Percentiles rank a stretch among this genome's conserved stretches.
These are phyloP conservation scores for Dryocosmus kuriphilus DNA, from an alignment of 2,888 invertebrate genomes.

Conservation along the genomic window DNA sequence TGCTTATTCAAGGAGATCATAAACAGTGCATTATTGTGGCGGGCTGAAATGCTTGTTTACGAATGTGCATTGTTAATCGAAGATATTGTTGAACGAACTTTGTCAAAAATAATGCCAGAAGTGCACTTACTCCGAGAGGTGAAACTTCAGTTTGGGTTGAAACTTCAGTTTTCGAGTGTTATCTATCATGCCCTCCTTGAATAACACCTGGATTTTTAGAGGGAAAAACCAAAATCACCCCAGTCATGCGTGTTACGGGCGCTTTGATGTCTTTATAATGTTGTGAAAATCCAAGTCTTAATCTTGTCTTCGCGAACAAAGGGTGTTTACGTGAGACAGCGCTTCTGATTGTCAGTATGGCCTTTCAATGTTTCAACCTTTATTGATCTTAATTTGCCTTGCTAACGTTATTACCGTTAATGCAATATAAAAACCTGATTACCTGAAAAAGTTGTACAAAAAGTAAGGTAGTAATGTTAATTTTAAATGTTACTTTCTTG, in stretches of 20 bases:
- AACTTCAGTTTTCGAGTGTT: not conserved
- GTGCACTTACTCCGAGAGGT: not conserved
- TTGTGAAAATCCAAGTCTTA: not conserved
- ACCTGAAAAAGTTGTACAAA: not conserved
- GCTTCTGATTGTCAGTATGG: not conserved
- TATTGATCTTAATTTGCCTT: not conserved
- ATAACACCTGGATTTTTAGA: not conserved
- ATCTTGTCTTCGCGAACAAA: not conserved
- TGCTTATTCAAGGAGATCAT: conserved; percentile 23
- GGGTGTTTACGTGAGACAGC: not conserved
- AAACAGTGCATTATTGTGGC: conserved; percentile 25
- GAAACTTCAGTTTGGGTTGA: conserved; percentile 12
- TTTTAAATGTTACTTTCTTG: not conserved
- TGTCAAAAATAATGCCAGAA: conserved; percentile 7
- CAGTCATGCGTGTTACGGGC: not conserved
- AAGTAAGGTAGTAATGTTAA: not conserved
- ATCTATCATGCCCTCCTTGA: not conserved
- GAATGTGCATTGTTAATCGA: conserved; percentile 29
- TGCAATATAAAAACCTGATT: not conserved
- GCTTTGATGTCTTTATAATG: not conserved
- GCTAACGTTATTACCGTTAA: not conserved
- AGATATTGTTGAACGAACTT: conserved; percentile 6
- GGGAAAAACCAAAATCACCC: not conserved
- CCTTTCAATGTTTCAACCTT: conserved; percentile 1
- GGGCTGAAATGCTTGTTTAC: conserved; percentile 15